phyloP scores from a whole-genome alignment of 2,113 vertebrate genomes.

The Porphyrio hochstetteri region DNA sequence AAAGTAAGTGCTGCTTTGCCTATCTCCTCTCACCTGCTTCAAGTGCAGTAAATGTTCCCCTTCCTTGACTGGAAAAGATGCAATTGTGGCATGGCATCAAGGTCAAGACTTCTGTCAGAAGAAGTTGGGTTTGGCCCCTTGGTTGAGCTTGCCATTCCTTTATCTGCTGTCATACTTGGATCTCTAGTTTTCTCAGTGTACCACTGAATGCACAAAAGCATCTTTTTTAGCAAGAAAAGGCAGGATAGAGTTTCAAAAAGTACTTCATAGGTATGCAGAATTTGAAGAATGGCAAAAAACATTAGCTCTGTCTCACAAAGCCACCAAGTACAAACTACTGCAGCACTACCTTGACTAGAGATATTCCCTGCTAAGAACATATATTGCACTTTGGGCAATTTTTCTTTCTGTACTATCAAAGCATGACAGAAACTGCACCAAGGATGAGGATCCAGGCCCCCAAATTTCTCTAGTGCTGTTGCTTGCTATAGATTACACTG shows the following conservation, averaged over 20 bases:
- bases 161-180: not conserved
- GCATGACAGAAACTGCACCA: not conserved
- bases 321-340: not conserved
- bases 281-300: not conserved
- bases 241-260: not conserved
- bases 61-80: not conserved
- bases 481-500: not conserved
- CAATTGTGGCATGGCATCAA: not conserved
- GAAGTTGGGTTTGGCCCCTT: not conserved
- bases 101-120: not conserved
- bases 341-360: not conserved
- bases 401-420: not conserved
- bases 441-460: not conserved
- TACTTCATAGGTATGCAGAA: not conserved
- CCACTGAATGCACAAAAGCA: not conserved
- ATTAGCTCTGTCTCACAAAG: not conserved
- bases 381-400: not conserved
- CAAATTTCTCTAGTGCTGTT: not conserved
- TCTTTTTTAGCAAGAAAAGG: not conserved
- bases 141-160: not conserved
- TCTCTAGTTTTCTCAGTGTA: not conserved
- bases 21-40: not conserved
- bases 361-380: not conserved
- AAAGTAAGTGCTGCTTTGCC: not conserved
- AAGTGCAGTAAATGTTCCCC: not conserved